Conservation (phyloP, 1,140 invertebrate species). For the Zelostemma sp. region DNA sequence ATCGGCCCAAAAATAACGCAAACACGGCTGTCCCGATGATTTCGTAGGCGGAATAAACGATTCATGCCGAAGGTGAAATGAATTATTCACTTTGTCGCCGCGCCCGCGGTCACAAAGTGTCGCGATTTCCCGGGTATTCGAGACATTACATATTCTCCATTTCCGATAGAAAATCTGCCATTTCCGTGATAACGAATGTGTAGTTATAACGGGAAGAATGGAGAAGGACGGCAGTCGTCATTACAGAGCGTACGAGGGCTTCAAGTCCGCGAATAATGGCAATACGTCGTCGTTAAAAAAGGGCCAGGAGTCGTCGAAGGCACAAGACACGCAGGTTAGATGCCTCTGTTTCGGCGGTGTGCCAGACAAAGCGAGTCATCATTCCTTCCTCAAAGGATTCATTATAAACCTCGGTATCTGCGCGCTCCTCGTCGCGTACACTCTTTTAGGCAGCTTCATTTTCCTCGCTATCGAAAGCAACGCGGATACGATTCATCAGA, state of each 20-base stretch:
- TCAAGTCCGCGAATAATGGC: slow-evolving; percentile 68
- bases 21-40: slow-evolving; percentile 5
- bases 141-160: neutral
- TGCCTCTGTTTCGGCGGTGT: slow-evolving; percentile 77
- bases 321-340: slow-evolving; percentile 61
- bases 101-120: slow-evolving; percentile 46
- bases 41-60: slow-evolving; percentile 33
- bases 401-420: slow-evolving; percentile 92
- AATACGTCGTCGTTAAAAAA: slow-evolving; percentile 70
- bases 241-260: slow-evolving; percentile 65
- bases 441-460: slow-evolving; percentile 90
- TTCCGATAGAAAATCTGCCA: neutral
- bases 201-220: slow-evolving; percentile 37
- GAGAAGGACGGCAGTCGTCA: slow-evolving; percentile 62
- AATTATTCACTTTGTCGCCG: slow-evolving; percentile 48
- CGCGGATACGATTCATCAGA: slow-evolving; percentile 71
- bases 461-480: slow-evolving; percentile 90
- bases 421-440: slow-evolving; percentile 88
- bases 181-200: neutral
- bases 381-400: slow-evolving; percentile 77
- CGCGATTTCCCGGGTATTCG: slow-evolving; percentile 41
- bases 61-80: slow-evolving; percentile 43
- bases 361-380: slow-evolving; percentile 75
- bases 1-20: slow-evolving; percentile 8
- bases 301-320: slow-evolving; percentile 33